These are phyloP conservation scores for Apaloderma vittatum DNA, from an alignment of 2,113 vertebrate species.

Conservation along the genomic window DNA sequence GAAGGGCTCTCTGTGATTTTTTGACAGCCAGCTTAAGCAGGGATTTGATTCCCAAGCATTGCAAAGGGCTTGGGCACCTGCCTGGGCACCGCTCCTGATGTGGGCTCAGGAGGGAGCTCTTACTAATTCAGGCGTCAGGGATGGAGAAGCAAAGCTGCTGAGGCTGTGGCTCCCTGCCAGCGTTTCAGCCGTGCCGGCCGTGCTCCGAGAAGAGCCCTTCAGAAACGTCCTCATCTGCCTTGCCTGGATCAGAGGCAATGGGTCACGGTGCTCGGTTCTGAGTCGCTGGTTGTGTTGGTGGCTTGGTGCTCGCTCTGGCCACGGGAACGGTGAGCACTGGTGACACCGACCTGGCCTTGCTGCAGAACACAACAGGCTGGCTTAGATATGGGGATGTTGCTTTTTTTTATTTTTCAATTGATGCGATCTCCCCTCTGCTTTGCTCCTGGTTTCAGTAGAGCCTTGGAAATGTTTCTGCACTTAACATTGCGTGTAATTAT, in stretches of 20 bases:
- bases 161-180: neutral
- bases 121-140: neutral
- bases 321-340: accelerated
- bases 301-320: accelerated
- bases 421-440: neutral
- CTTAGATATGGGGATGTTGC: neutral
- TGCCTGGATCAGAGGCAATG: accelerated
- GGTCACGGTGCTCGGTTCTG: accelerated
- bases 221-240: neutral
- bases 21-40: neutral
- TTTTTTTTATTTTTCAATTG: neutral
- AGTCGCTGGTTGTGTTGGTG: accelerated
- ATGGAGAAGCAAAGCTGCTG: neutral
- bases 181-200: neutral
- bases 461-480: neutral
- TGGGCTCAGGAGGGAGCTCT: accelerated
- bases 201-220: neutral
- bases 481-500: neutral
- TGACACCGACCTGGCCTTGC: neutral
- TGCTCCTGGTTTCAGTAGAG: neutral
- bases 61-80: neutral
- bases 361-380: neutral
- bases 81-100: neutral
- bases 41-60: neutral
- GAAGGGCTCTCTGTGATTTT: neutral